Conservation (phyloP, 2,888 invertebrate genomes). For the Idaea biselata region DNA sequence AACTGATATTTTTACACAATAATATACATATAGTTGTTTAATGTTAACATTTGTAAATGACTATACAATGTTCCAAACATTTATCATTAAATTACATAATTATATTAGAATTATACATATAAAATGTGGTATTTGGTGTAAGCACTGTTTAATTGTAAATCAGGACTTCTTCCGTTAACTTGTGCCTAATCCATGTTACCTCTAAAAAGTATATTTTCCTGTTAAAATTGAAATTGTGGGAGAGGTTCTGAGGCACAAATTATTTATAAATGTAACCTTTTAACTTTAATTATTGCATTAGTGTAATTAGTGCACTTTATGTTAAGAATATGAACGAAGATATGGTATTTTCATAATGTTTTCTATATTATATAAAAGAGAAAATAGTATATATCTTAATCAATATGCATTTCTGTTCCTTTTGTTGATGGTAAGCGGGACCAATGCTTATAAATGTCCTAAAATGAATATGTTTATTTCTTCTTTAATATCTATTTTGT, state of each 20-base stretch:
- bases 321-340: not conserved
- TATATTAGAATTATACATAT: not conserved
- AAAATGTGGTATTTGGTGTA: slow-evolving; percentile 16
- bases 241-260: slow-evolving; percentile 20
- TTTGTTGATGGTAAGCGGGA: slow-evolving; percentile 30
- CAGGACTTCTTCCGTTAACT: slow-evolving; percentile 12
- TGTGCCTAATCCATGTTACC: slow-evolving; percentile 22
- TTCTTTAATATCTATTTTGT: slow-evolving; percentile 13
- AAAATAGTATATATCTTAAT: too few species aligned
- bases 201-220: slow-evolving; percentile 5
- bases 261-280: slow-evolving; percentile 5
- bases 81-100: slow-evolving; percentile 15
- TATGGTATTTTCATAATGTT: slow-evolving; percentile 7
- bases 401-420: slow-evolving; percentile 26
- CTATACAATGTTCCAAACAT: slow-evolving; percentile 26
- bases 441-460: slow-evolving; percentile 30
- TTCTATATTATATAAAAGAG: too few species aligned
- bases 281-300: not conserved
- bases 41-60: slow-evolving; percentile 20
- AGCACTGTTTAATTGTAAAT: slow-evolving; percentile 15
- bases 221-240: slow-evolving; percentile 16
- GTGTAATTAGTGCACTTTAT: slow-evolving; percentile 3
- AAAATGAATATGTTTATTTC: too few species aligned
- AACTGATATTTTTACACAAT: slow-evolving; percentile 29
- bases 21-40: slow-evolving; percentile 21